These are phyloP conservation scores for Parascotia fuliginaria DNA, from an alignment of 2,888 invertebrate species.

Conservation along the genomic window DNA sequence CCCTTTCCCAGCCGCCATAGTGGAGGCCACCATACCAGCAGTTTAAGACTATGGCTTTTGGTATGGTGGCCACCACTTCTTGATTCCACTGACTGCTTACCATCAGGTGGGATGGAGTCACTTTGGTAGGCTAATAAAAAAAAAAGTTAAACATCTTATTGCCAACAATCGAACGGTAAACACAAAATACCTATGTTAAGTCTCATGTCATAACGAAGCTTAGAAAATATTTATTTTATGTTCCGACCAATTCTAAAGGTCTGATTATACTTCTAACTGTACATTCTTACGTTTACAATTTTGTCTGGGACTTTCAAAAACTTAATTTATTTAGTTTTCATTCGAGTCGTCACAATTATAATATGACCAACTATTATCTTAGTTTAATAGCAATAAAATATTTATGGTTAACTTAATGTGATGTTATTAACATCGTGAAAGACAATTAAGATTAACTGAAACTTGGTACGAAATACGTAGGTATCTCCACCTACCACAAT, in stretches of 20 bases:
- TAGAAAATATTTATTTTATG: slow-evolving; percentile 10
- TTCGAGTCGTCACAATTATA: slow-evolving; percentile 17
- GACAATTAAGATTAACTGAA: slow-evolving; percentile 18
- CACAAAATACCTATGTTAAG: neutral
- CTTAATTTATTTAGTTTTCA: slow-evolving; percentile 14
- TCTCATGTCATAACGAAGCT: neutral
- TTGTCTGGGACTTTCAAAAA: neutral
- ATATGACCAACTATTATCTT: slow-evolving; percentile 10
- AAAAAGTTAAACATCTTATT: neutral
- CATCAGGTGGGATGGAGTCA: too few species aligned
- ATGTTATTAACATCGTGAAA: slow-evolving; percentile 8
- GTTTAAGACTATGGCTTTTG: too few species aligned
- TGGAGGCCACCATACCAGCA: too few species aligned
- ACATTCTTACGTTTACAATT: neutral
- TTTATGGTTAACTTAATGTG: slow-evolving; percentile 21
- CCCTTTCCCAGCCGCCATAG: too few species aligned
- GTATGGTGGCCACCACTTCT: too few species aligned
- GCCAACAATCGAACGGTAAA: neutral
- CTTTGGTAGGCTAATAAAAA: too few species aligned
- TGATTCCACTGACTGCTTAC: too few species aligned
- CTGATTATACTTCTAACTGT: slow-evolving; percentile 7
- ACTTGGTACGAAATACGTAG: slow-evolving; percentile 9
- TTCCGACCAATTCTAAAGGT: neutral
- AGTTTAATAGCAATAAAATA: slow-evolving; percentile 23
- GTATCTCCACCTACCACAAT: slow-evolving; percentile 6